Conservation (phyloP, 2,888 invertebrate genomes). For the Cryptosula pallasiana region DNA sequence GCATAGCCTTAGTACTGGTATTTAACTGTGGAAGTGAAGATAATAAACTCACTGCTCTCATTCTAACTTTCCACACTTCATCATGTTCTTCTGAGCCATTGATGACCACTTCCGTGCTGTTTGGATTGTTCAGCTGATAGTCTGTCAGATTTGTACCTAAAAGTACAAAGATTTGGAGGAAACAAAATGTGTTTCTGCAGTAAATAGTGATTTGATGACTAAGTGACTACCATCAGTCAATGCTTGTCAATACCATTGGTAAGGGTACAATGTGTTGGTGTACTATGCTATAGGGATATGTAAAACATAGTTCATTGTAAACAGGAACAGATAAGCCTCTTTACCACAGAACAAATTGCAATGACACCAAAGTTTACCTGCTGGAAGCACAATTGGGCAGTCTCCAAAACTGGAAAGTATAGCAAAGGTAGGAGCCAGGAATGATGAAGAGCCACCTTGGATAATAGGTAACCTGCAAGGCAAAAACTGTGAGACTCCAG, state of each 20-base stretch:
- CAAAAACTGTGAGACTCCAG: constrained; percentile 10
- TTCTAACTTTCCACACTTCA: constrained; percentile 41
- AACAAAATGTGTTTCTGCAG: no score
- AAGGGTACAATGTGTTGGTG: no score
- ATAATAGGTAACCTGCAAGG: constrained; percentile 45
- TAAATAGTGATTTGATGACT: no score
- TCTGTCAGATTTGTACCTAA: constrained; percentile 16
- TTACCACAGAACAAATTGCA: no score
- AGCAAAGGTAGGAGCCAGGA: constrained; percentile 41
- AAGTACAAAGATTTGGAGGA: no score
- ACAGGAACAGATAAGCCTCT: no score
- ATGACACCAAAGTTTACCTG: constrained; percentile 7
- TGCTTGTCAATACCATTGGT: no score
- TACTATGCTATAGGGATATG: no score
- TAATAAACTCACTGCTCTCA: constrained; percentile 40
- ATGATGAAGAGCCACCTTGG: constrained; percentile 45
- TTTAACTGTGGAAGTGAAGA: no score
- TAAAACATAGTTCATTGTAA: no score
- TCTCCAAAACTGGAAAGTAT: constrained; percentile 31
- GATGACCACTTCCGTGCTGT: constrained; percentile 30
- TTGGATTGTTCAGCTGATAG: neutral
- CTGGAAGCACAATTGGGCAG: neutral
- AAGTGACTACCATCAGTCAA: no score
- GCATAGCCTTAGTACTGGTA: no score
- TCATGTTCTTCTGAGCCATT: constrained; percentile 39